Evolutionary conservation across 2,797 vertebrate species (phyloP), one percentile per base, ranked within the genome.

Genomic region (Thalassophryne amazonica): DNA sequence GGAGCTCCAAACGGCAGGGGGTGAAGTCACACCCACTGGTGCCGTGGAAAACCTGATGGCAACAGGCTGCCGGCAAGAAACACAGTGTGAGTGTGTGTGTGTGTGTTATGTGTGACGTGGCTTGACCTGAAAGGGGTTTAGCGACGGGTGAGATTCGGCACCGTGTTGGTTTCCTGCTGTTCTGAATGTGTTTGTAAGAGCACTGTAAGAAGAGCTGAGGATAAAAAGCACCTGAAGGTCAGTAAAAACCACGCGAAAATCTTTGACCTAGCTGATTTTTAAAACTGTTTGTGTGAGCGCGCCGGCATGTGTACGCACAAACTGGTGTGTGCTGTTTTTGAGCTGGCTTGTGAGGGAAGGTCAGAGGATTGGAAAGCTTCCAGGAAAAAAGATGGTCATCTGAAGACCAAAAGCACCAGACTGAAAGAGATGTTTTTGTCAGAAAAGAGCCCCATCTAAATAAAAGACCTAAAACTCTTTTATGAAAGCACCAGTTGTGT

Each of bases 221-320:
- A 84, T 61, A 76, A 79, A 87, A 87, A 87, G 80, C 84, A 87
- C 86, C 85, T 84, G 86, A 85, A 85, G 68, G 76, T 81, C 73
- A 73, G 78, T 74, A 84, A 80, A 85, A 79, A 64, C 55, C 65
- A 70, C 49, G 66, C 68, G 69, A 72, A 57, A 59, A 68, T 57
- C 15, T 20, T 49, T 60, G 39, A 80, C 67, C 76, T 82, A 85
- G 84, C 82, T 87, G 82, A 84, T 80, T 81, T 76, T n/a, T n/a
- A n/a, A n/a, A n/a, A 73, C 54, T 71, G 76, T 73, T 73, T 38
- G 29, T 40, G 28, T 50, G n/a, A 56, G 21, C 31, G 11, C 37
- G 24, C 51, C 17, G 52, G 15, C 53, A 30, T 40, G 17, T 51
- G 58, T 61, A 32, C 38, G 52, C 46, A 45, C 42, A 38, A 62